Percentiles rank a stretch among this genome's conserved stretches.
Conservation (phyloP, 53 echinoderm and acorn worm species). For the Crossaster papposus region DNA sequence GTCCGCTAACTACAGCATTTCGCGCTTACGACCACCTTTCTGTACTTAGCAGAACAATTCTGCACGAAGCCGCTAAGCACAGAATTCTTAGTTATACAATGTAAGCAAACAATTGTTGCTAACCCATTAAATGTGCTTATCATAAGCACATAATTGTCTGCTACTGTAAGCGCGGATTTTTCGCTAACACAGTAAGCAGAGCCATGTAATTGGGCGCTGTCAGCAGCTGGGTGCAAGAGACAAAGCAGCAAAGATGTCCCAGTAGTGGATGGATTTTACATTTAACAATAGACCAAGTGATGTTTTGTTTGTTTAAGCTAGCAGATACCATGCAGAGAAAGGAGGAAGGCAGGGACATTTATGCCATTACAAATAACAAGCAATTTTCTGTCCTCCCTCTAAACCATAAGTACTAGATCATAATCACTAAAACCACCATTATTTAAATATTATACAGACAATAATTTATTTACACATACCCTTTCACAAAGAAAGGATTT, state of each 20-base stretch:
- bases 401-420: slow-evolving; percentile 22
- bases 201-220: too few species aligned
- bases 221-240: background rate
- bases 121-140: too few species aligned
- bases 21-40: too few species aligned
- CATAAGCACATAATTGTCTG: too few species aligned
- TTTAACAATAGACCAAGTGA: background rate
- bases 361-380: background rate
- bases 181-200: too few species aligned
- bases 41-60: background rate
- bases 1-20: too few species aligned
- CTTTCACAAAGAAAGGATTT: slow-evolving; percentile 3
- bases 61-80: background rate
- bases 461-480: slow-evolving; percentile 47
- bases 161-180: too few species aligned
- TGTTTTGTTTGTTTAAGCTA: background rate
- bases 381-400: background rate
- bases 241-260: background rate
- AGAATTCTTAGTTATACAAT: too few species aligned
- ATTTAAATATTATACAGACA: slow-evolving; percentile 57
- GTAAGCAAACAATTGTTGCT: too few species aligned
- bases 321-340: slow-evolving; percentile 11
- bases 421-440: slow-evolving; percentile 44
- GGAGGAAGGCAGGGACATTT: background rate
- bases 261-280: background rate